Conservation (phyloP, 1,140 invertebrate genomes). For the Drosophila sulfurigaster region DNA sequence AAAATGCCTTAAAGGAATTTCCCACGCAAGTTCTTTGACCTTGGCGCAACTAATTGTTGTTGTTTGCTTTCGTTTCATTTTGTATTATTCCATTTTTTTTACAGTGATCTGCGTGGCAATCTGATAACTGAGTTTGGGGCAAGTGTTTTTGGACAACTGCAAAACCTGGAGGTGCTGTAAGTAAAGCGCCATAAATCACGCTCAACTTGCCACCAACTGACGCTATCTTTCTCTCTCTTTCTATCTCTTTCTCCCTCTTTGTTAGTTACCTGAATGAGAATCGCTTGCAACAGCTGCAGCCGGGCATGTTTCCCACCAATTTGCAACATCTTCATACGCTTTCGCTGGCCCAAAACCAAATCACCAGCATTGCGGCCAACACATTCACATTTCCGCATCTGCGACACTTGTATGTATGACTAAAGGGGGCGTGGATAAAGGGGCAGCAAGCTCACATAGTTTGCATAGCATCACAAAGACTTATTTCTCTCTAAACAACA, state of each 20-base stretch:
- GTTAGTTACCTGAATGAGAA: constrained; percentile 77
- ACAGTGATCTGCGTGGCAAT: constrained; percentile 85
- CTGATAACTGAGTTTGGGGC: constrained; percentile 71
- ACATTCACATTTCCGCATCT: constrained; percentile 73
- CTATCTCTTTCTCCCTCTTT: background rate
- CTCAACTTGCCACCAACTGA: background rate
- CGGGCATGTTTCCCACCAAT: constrained; percentile 66
- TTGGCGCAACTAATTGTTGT: background rate
- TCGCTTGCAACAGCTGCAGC: constrained; percentile 48
- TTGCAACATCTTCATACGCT: constrained; percentile 76
- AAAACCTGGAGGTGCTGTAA: constrained; percentile 84
- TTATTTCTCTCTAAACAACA: constrained; percentile 5
- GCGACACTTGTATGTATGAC: constrained; percentile 75
- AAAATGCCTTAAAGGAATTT: background rate
- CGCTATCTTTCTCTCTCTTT: background rate
- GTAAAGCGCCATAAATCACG: constrained; percentile 41
- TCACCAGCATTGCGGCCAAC: constrained; percentile 66
- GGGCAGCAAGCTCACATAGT: background rate
- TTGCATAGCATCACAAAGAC: background rate
- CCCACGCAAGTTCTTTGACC: background rate
- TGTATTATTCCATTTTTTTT: background rate
- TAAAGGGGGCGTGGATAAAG: background rate
- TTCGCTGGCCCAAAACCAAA: constrained; percentile 83
- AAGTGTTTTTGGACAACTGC: constrained; percentile 69
- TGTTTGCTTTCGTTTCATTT: background rate